Conservation (phyloP, 2,888 invertebrate genomes). For the Meganola albula region DNA sequence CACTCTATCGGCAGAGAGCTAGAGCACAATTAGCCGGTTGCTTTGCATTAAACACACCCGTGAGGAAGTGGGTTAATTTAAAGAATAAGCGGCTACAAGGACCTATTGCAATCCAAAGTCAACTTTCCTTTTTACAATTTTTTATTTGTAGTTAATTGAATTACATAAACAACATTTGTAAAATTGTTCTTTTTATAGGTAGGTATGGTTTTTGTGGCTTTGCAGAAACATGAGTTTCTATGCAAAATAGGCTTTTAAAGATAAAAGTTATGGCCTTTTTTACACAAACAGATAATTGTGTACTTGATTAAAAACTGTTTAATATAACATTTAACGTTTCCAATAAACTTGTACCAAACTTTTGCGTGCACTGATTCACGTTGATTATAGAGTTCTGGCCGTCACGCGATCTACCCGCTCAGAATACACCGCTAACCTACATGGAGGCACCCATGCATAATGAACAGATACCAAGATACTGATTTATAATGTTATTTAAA, state of each 20-base stretch:
- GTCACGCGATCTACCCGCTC: constrained; percentile 48
- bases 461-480: too few relatives aligned
- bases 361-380: constrained; percentile 46
- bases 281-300: neutral
- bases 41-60: constrained; percentile 58
- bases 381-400: constrained; percentile 42
- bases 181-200: neutral
- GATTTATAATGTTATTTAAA: too few relatives aligned
- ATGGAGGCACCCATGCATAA: constrained; percentile 5
- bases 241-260: neutral
- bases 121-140: too few relatives aligned
- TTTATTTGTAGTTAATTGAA: too few relatives aligned
- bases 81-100: constrained; percentile 24
- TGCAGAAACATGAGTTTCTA: neutral
- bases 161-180: neutral
- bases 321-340: constrained; percentile 1
- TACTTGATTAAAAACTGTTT: neutral
- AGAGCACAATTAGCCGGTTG: constrained; percentile 55
- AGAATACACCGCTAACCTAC: constrained; percentile 23
- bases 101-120: too few relatives aligned
- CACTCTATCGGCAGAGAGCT: constrained; percentile 41
- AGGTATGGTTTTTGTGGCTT: neutral
- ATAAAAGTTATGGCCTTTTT: neutral
- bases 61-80: constrained; percentile 26
- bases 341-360: constrained; percentile 43